phyloP scores from a whole-genome alignment of 2,797 vertebrate genomes.

The Xiphorhynchus erythropygius region DNA sequence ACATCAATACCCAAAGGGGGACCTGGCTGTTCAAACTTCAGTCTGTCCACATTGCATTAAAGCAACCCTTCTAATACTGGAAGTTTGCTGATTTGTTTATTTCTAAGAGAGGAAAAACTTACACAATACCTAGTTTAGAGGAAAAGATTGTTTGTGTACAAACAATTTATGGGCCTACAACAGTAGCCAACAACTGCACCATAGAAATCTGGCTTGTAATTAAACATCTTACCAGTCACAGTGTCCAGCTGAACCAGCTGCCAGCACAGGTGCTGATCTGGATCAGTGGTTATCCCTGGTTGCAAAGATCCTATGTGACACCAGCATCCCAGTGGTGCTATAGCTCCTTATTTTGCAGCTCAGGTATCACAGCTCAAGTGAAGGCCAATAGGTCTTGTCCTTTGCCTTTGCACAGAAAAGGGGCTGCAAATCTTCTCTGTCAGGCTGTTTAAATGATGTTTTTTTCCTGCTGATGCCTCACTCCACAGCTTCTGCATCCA shows the following conservation, averaged over 20 bases:
- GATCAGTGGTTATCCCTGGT: background rate
- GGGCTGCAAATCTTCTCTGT: background rate
- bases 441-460: background rate
- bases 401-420: background rate
- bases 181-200: background rate
- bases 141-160: background rate
- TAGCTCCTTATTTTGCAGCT: background rate
- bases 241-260: background rate
- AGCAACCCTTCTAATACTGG: background rate
- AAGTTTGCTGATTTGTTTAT: background rate
- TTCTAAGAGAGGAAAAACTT: background rate
- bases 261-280: fast-evolving
- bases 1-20: background rate
- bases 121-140: background rate
- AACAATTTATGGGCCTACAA: background rate
- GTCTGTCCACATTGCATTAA: background rate
- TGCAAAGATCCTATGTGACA: background rate
- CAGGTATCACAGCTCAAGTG: background rate
- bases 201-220: background rate
- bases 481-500: background rate
- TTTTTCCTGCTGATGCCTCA: background rate
- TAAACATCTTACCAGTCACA: background rate
- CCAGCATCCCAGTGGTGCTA: background rate
- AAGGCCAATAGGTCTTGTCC: background rate
- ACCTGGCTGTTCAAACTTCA: background rate